Evolutionary conservation across 2,113 vertebrate species (phyloP).

Genomic region (Naja naja): DNA sequence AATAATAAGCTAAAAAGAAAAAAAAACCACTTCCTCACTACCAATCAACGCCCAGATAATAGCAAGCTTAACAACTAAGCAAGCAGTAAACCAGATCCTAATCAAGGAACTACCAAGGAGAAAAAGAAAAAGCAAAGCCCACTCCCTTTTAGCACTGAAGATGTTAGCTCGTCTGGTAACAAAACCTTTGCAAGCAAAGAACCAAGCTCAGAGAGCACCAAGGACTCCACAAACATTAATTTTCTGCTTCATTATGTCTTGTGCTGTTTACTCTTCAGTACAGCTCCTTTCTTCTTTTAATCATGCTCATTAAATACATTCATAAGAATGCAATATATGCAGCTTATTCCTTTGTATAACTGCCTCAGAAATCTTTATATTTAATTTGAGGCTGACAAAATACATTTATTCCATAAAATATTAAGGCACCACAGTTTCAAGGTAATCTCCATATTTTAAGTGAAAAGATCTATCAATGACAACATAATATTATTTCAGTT

Average conservation of each 20-base stretch:
- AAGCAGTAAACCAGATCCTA: background rate
- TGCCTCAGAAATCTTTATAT: conserved; percentile 32
- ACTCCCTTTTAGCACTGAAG: background rate
- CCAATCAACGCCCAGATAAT: background rate
- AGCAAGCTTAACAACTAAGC: background rate
- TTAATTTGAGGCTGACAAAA: conserved; percentile 32
- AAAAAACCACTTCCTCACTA: background rate
- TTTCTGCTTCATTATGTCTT: conserved; percentile 1
- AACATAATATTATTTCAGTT: background rate
- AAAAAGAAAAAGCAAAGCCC: background rate
- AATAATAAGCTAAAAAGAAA: background rate
- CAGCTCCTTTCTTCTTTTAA: conserved; percentile 35
- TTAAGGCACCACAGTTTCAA: background rate
- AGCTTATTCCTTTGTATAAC: conserved; percentile 1
- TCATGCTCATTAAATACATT: conserved; percentile 29
- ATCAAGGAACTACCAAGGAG: background rate
- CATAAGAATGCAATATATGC: background rate
- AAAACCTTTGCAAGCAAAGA: background rate
- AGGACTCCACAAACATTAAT: background rate
- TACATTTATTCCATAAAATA: background rate
- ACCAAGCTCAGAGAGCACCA: background rate
- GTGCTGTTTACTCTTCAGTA: conserved; percentile 17
- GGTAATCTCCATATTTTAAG: background rate
- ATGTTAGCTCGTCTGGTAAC: background rate
- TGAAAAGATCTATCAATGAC: background rate